These are phyloP conservation scores for Podarcis lilfordi DNA, from an alignment of 2,797 vertebrate genomes.

Conservation along the genomic window DNA sequence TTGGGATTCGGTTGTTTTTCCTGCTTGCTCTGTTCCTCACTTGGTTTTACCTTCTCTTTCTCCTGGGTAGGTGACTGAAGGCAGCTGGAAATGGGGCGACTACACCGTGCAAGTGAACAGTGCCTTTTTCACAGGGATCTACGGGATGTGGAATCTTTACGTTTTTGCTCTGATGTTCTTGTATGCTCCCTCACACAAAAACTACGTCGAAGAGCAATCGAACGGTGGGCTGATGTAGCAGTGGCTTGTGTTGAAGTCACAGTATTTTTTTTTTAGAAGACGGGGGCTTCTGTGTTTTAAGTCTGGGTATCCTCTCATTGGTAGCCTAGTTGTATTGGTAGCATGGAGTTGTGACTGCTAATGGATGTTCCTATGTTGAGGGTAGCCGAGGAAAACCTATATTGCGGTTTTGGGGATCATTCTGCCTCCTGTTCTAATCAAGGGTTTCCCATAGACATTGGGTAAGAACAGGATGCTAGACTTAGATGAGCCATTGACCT, in stretches of 20 bases:
- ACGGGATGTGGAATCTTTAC: slow-evolving; percentile 99
- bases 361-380: neutral
- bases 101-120: slow-evolving; percentile 92
- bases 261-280: accelerated
- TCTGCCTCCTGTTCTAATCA: neutral
- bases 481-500: too few relatives aligned
- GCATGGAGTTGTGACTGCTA: neutral
- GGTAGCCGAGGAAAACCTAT: neutral
- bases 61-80: slow-evolving; percentile 88
- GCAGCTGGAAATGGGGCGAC: slow-evolving; percentile 95
- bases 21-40: neutral
- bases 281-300: accelerated
- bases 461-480: too few relatives aligned
- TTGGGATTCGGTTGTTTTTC: neutral
- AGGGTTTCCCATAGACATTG: neutral
- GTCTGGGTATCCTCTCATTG: neutral
- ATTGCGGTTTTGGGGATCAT: neutral
- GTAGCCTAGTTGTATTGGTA: neutral
- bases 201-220: slow-evolving; percentile 91
- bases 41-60: slow-evolving; percentile 1
- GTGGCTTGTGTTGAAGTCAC: accelerated
- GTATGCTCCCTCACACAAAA: slow-evolving; percentile 96
- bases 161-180: slow-evolving; percentile 98
- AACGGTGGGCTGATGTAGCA: slow-evolving; percentile 77
- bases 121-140: slow-evolving; percentile 98